Conservation (phyloP, 2,113 vertebrate genomes). For the Cyanistes caeruleus region DNA sequence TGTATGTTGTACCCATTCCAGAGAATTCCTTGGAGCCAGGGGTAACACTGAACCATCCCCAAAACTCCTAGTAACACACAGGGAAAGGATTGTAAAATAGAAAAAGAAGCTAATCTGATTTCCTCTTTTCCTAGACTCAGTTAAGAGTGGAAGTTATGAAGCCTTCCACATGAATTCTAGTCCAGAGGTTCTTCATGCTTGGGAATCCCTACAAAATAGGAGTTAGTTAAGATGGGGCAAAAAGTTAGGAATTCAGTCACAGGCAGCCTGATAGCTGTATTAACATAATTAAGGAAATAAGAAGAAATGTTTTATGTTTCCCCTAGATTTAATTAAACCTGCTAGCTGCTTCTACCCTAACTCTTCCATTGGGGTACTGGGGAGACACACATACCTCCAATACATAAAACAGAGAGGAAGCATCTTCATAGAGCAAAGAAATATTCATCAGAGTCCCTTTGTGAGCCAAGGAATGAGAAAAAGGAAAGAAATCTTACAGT, state of each 20-base stretch:
- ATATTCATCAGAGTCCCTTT: background rate
- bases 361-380: background rate
- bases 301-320: background rate
- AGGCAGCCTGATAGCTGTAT: background rate
- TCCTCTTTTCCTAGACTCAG: background rate
- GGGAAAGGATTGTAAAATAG: background rate
- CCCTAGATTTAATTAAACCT: background rate
- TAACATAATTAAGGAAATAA: background rate
- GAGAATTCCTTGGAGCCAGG: background rate
- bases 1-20: background rate
- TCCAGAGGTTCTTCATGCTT: background rate
- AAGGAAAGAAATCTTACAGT: slow-evolving; percentile 22
- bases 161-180: background rate
- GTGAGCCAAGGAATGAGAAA: slow-evolving; percentile 16
- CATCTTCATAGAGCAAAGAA: background rate
- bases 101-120: background rate
- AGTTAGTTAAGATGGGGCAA: background rate
- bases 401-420: background rate
- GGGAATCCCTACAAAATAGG: background rate
- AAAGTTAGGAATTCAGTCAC: background rate
- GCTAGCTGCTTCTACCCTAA: background rate
- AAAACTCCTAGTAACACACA: background rate
- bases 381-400: background rate
- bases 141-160: background rate
- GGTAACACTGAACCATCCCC: background rate